Percentiles rank a stretch among this genome's conserved stretches.
Conservation (phyloP, 2,113 vertebrate genomes). For the Bambusicola thoracicus region DNA sequence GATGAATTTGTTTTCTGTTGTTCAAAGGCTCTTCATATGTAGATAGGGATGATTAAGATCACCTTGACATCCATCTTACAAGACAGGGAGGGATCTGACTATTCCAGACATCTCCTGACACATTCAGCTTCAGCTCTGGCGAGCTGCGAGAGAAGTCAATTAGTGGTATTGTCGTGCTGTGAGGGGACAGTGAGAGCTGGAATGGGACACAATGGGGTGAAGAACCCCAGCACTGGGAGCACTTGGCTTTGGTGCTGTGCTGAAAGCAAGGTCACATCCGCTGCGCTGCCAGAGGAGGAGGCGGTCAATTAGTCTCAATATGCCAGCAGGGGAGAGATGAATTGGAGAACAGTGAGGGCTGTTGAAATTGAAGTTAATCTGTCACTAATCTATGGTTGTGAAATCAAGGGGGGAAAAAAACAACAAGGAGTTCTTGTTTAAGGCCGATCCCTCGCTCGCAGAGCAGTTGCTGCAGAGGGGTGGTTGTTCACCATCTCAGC, state of each 20-base stretch:
- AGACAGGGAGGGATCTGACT: neutral
- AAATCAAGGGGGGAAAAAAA: neutral
- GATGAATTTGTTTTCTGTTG: conserved; percentile 40
- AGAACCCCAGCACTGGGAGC: neutral
- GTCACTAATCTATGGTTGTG: conserved; percentile 53
- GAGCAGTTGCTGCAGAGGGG: neutral
- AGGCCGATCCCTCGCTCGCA: neutral
- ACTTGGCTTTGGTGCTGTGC: neutral
- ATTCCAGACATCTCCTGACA: neutral
- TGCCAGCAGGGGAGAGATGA: conserved; percentile 61
- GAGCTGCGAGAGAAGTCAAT: neutral
- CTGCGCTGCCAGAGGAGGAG: neutral
- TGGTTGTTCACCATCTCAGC: neutral
- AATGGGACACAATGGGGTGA: neutral
- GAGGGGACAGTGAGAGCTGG: neutral
- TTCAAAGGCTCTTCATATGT: neutral
- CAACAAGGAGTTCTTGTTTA: neutral
- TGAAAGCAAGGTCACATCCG: conserved; percentile 49
- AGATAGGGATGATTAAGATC: conserved; percentile 50
- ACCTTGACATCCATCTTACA: conserved; percentile 33
- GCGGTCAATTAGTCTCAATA: conserved; percentile 63
- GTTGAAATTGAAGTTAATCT: conserved; percentile 70
- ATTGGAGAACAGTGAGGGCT: conserved; percentile 47
- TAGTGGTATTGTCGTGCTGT: neutral
- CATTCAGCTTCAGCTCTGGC: neutral